phyloP scores from a whole-genome alignment of 2,888 invertebrate species.

The Atethmia centrago region DNA sequence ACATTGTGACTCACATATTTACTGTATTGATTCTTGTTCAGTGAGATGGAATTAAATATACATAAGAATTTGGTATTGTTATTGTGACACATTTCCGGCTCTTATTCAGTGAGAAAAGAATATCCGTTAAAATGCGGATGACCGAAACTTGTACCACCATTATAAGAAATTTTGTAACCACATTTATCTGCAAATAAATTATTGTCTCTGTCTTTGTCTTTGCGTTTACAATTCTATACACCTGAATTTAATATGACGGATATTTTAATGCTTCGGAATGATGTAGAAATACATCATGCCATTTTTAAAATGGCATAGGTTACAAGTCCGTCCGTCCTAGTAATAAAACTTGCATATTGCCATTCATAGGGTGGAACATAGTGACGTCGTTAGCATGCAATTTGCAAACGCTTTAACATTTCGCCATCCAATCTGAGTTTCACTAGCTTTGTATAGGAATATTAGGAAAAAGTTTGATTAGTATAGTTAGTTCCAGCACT shows the following conservation, averaged over 20 bases:
- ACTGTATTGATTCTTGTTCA: not conserved
- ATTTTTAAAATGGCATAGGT: not conserved
- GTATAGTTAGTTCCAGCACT: not conserved
- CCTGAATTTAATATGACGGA: not conserved
- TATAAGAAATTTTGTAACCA: too few relatives aligned
- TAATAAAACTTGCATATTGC: slow-evolving; percentile 45
- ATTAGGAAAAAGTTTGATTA: slow-evolving; percentile 31
- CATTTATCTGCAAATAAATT: too few relatives aligned
- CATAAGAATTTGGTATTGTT: not conserved
- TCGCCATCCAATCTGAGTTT: slow-evolving; percentile 25
- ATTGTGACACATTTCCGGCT: not conserved
- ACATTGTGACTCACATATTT: not conserved
- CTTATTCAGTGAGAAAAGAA: not conserved
- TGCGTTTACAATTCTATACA: not conserved
- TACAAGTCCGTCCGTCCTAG: not conserved
- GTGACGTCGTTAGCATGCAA: slow-evolving; percentile 40
- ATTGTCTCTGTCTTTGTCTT: too few relatives aligned
- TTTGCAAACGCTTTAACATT: slow-evolving; percentile 34
- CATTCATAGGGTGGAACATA: slow-evolving; percentile 26
- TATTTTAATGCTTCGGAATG: not conserved
- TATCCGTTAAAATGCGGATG: not conserved
- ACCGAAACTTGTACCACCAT: not conserved
- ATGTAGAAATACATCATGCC: not conserved
- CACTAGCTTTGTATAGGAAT: slow-evolving; percentile 7
- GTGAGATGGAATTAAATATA: not conserved